phyloP scores from a whole-genome alignment of 1,140 invertebrate genomes.

The Colletes gigas region DNA sequence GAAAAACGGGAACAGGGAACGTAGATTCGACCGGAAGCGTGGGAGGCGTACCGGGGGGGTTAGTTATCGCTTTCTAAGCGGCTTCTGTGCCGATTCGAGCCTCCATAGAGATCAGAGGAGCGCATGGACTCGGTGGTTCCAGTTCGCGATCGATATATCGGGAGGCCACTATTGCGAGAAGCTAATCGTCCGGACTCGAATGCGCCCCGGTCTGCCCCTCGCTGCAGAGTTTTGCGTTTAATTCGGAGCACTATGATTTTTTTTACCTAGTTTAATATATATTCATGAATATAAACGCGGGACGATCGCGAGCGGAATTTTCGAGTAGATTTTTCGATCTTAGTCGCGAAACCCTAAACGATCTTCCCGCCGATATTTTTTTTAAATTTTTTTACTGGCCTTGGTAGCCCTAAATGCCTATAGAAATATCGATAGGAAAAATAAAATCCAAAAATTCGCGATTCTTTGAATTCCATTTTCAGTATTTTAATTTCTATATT shows the following conservation, averaged over 20 bases:
- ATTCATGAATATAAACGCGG: neutral
- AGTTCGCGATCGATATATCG: slow-evolving; percentile 43
- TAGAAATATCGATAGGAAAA: too few relatives aligned
- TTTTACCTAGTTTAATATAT: slow-evolving; percentile 8
- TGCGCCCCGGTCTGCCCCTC: neutral
- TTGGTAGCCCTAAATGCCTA: too few relatives aligned
- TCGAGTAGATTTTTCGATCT: too few relatives aligned
- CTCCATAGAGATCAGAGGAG: slow-evolving; percentile 34
- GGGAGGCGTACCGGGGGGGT: slow-evolving; percentile 52
- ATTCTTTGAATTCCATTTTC: too few relatives aligned
- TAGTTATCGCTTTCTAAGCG: slow-evolving; percentile 59
- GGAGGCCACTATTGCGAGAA: slow-evolving; percentile 31
- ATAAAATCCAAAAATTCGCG: too few relatives aligned
- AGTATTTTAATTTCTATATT: too few relatives aligned
- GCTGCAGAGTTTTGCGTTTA: slow-evolving; percentile 5
- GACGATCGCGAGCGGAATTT: neutral
- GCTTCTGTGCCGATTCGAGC: slow-evolving; percentile 47
- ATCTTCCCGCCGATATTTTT: too few relatives aligned
- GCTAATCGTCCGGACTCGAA: slow-evolving; percentile 37
- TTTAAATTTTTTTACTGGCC: too few relatives aligned
- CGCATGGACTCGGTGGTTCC: slow-evolving; percentile 11
- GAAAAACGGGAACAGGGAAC: slow-evolving; percentile 46
- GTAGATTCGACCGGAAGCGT: slow-evolving; percentile 23
- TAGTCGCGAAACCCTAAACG: too few relatives aligned
- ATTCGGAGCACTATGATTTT: neutral